Base-by-base conservation (phyloP, 2,888 invertebrate genomes). In the Nymphalis polychloros region DNA sequence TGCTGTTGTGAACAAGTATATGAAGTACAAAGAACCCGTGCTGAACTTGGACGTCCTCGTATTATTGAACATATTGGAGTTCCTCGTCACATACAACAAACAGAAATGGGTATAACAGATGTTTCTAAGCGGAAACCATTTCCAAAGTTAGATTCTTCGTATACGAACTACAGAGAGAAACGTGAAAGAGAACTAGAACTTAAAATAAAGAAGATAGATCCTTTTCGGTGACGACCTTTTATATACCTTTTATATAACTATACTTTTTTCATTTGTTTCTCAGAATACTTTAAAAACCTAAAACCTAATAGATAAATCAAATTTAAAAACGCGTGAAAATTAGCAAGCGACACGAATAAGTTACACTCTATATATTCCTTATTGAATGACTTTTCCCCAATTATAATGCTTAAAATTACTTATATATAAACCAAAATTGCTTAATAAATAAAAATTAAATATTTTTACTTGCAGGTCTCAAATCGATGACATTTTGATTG, bases 11-110 rank as follows among this genome's bases (percentile, higher is more conserved):
- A 82, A 19, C 89, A 88, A 49, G 85, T 82, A 1, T 92, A 91
- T 74, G 88, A 89, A 79, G 35, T 85, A 0, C 81, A 84, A 8
- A 82, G 86, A 78, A 89, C 89, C 19, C 72, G 69, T 27, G 85
- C 81, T 50, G 89, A 92, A 75, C 75, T 81, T 67, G 89, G 90
- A 1, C 78, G 70, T 1, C 89, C 90, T 8, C 59, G 64, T 17
- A 73, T 81, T 0, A 81, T 91, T n/a, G 84, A 89, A 68, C 88
- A 92, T 73, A 72, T 92, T 41, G 85, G 84, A 19, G 86, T 89
- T 10, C 91, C 92, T 13, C 69, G 69, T 23, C 76, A 84, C 55
- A 82, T 92, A 67, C 82, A 85, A 77, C 72, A 79, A 69, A 81
- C 72, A 4, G 92, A 92, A 78, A 83, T 87, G 74, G 87, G 88